These are phyloP conservation scores for Mohoua ochrocephala DNA, from an alignment of 2,113 vertebrate genomes.

Conservation along the genomic window DNA sequence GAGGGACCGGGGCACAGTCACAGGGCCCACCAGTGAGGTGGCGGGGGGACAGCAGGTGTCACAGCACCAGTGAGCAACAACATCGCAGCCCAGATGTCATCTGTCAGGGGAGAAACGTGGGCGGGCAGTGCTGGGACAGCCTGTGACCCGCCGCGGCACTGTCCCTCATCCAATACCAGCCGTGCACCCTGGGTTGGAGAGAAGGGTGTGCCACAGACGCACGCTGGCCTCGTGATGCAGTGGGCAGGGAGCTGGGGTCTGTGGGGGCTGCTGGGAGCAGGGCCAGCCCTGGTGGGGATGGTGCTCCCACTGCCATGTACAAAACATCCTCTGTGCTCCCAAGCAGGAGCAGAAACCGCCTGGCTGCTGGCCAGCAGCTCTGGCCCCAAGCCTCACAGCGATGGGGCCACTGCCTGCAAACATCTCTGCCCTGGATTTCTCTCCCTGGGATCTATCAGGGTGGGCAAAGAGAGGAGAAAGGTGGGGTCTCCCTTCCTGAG, in stretches of 20 bases:
- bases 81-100: accelerated
- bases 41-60: background rate
- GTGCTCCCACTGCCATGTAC: accelerated
- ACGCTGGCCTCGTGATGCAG: accelerated
- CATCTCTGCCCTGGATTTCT: background rate
- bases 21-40: accelerated
- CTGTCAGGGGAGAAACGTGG: background rate
- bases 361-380: background rate
- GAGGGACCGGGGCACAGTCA: background rate
- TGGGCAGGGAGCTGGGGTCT: background rate
- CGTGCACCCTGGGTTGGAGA: background rate
- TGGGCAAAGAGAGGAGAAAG: background rate
- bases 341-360: background rate
- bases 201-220: accelerated
- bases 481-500: background rate
- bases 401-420: background rate
- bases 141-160: accelerated
- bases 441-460: accelerated
- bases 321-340: background rate
- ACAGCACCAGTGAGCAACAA: background rate
- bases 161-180: accelerated
- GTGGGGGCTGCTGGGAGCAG: accelerated
- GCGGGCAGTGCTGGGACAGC: background rate
- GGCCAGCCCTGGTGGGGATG: background rate
- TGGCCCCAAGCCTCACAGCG: accelerated